Conservation (phyloP, 1,140 invertebrate genomes). For the Matsumurasca onukii region DNA sequence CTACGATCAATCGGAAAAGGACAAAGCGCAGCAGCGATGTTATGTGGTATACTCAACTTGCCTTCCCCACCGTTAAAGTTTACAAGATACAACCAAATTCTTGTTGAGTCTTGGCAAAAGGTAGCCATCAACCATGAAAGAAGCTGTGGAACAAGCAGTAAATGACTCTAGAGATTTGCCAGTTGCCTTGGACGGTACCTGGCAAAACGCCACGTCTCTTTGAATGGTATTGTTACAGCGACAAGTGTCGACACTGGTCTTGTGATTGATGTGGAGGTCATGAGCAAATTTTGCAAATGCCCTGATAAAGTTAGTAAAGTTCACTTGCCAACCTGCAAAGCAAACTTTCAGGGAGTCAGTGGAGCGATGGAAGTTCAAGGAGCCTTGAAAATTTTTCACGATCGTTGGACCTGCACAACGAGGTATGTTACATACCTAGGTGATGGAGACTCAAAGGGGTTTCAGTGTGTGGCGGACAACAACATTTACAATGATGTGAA, state of each 20-base stretch:
- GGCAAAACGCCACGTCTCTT: conserved; percentile 18
- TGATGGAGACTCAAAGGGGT: conserved; percentile 35
- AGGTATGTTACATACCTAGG: conserved; percentile 35
- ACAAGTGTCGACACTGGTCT: conserved; percentile 29
- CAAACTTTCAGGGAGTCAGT: conserved; percentile 36
- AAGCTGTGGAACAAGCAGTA: background rate
- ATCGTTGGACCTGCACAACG: conserved; percentile 17
- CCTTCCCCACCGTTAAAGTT: background rate
- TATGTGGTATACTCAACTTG: conserved; percentile 35
- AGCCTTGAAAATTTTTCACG: conserved; percentile 35
- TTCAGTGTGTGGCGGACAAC: background rate
- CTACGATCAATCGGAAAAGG: conserved; percentile 38
- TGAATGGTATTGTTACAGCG: conserved; percentile 28
- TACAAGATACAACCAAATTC: background rate
- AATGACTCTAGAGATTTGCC: background rate
- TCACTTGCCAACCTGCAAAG: conserved; percentile 25
- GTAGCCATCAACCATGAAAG: background rate
- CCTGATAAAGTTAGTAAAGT: background rate
- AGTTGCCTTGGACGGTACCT: background rate
- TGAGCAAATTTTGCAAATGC: conserved; percentile 33
- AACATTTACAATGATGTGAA: too few relatives aligned
- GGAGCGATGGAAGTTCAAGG: conserved; percentile 38
- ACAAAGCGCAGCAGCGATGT: conserved; percentile 29
- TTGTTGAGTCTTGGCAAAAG: background rate
- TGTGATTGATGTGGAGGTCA: conserved; percentile 31